phyloP scores from a whole-genome alignment of 2,888 invertebrate species.

The Chrysopilus asiliformis region DNA sequence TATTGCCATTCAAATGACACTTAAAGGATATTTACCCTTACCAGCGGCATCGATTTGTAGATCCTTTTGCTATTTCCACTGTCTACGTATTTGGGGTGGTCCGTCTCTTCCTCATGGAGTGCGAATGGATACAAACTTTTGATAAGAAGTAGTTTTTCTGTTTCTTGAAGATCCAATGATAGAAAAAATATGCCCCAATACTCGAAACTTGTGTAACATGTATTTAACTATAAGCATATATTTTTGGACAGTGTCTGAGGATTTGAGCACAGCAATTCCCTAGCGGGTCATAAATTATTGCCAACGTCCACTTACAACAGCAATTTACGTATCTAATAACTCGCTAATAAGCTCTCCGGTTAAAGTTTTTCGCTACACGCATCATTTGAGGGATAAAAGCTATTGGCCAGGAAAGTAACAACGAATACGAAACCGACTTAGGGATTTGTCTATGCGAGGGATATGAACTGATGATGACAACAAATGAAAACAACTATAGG shows the following conservation, averaged over 20 bases:
- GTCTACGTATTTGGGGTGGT: too few relatives aligned
- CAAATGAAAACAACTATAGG: too few relatives aligned
- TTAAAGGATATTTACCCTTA: slow-evolving; percentile 4
- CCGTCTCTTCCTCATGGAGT: too few relatives aligned
- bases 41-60: slow-evolving; percentile 3
- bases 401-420: not conserved
- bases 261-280: slow-evolving; percentile 1
- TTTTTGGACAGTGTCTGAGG: not conserved
- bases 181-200: too few relatives aligned
- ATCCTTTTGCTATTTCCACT: too few relatives aligned
- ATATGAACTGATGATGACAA: too few relatives aligned
- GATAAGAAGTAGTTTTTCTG: too few relatives aligned
- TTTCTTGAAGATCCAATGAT: too few relatives aligned
- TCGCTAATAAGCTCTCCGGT: slow-evolving; percentile 11
- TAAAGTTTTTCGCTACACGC: slow-evolving; percentile 7
- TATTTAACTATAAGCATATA: not conserved
- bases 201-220: not conserved
- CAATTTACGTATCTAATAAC: slow-evolving; percentile 16
- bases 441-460: not conserved
- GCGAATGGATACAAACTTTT: too few relatives aligned
- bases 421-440: not conserved
- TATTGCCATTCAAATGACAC: slow-evolving; percentile 7
- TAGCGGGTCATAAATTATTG: slow-evolving; percentile 10
- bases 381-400: not conserved
- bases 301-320: slow-evolving; percentile 6